Evolutionary conservation across 2,888 invertebrate genomes (phyloP).

Genomic region (Tetragonula carbonaria): DNA sequence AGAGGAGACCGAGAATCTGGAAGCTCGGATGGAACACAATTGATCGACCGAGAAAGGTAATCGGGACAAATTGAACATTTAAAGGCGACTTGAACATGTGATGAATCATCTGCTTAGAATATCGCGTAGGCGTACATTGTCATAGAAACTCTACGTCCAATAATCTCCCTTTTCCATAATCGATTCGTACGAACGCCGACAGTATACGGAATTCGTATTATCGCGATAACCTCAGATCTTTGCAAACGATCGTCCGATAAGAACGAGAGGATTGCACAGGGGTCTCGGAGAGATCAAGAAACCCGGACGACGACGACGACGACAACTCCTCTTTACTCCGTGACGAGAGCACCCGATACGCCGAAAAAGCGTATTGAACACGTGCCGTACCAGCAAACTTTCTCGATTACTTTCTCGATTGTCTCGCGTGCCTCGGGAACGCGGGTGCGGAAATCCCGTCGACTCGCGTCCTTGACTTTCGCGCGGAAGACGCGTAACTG

Average conservation of each 20-base stretch:
- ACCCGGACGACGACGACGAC: too few species aligned
- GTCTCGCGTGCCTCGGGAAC: constrained; percentile 58
- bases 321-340: constrained; percentile 33
- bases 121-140: constrained; percentile 58
- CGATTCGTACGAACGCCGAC: background rate
- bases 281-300: background rate
- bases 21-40: constrained; percentile 4
- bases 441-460: constrained; percentile 60
- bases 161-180: constrained; percentile 4
- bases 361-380: constrained; percentile 7
- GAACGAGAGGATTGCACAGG: too few species aligned
- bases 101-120: constrained; percentile 62
- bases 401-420: constrained; percentile 41
- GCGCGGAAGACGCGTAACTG: constrained; percentile 72
- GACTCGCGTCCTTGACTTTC: constrained; percentile 72
- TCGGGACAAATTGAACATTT: constrained; percentile 47
- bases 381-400: constrained; percentile 34
- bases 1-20: constrained; percentile 33
- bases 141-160: constrained; percentile 28
- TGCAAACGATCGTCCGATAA: background rate
- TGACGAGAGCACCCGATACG: constrained; percentile 1
- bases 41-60: constrained; percentile 53
- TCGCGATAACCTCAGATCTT: background rate
- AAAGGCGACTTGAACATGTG: constrained; percentile 34
- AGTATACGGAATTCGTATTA: background rate